These are phyloP conservation scores for Nothocercus nigrocapillus DNA, from an alignment of 2,113 vertebrate species.

Conservation along the genomic window DNA sequence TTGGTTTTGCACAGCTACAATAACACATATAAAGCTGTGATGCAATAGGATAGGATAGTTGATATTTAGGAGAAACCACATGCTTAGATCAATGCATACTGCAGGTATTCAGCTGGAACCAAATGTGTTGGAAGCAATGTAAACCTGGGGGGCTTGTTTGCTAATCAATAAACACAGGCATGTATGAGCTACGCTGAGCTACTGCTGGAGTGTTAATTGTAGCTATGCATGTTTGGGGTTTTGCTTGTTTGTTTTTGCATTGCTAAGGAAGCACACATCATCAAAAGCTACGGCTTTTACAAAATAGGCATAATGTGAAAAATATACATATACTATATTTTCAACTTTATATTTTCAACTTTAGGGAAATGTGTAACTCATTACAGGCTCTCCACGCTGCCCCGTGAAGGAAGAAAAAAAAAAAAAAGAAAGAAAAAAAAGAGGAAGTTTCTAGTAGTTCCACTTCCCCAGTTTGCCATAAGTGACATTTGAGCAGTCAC, in stretches of 20 bases:
- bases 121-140: slow-evolving; percentile 59
- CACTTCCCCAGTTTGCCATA: slow-evolving; percentile 7
- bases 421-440: not conserved
- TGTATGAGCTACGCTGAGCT: slow-evolving; percentile 41
- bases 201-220: slow-evolving; percentile 58
- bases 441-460: not conserved
- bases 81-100: slow-evolving; percentile 62
- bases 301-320: not conserved
- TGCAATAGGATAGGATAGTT: slow-evolving; percentile 32
- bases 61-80: slow-evolving; percentile 67
- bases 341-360: not conserved
- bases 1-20: not conserved
- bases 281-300: not conserved
- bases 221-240: not conserved
- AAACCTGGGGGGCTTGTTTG: slow-evolving; percentile 55
- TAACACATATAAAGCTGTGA: not conserved
- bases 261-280: not conserved
- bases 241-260: not conserved
- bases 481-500: slow-evolving; percentile 71
- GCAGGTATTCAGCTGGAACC: slow-evolving; percentile 76
- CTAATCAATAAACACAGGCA: slow-evolving; percentile 69
- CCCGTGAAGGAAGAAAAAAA: not conserved
- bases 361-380: not conserved
- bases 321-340: not conserved
- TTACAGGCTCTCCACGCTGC: slow-evolving; percentile 15